Conservation (phyloP, 2,113 vertebrate species). For the Brachirus orientalis region DNA sequence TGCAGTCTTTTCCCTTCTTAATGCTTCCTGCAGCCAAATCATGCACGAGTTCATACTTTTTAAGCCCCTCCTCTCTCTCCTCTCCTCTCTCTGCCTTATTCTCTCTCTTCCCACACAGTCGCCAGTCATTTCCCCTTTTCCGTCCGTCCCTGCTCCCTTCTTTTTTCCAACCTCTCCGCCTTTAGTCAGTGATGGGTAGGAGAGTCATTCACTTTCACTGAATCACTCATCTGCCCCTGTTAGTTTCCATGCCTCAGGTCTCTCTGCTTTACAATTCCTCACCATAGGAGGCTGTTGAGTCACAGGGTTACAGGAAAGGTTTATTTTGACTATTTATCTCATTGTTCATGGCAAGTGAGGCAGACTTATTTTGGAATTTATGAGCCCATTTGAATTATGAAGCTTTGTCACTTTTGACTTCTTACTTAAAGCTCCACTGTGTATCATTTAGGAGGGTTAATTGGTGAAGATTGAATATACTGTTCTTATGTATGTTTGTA, state of each 20-base stretch:
- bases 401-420: too few species aligned
- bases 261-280: slow-evolving; percentile 22
- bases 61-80: slow-evolving; percentile 82
- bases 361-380: too few species aligned
- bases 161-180: slow-evolving; percentile 24
- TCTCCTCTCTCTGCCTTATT: slow-evolving; percentile 39
- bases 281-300: slow-evolving; percentile 54
- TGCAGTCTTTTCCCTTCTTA: slow-evolving; percentile 77
- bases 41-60: slow-evolving; percentile 88
- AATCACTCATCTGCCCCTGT: slow-evolving; percentile 50
- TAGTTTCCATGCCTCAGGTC: slow-evolving; percentile 62
- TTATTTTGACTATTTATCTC: slow-evolving; percentile 1
- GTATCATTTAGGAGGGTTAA: too few species aligned
- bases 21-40: slow-evolving; percentile 86
- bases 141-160: slow-evolving; percentile 53
- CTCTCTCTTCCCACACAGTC: slow-evolving; percentile 70
- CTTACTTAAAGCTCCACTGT: too few species aligned
- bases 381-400: too few species aligned
- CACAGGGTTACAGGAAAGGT: slow-evolving; percentile 42
- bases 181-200: slow-evolving; percentile 56
- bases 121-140: slow-evolving; percentile 65
- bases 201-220: slow-evolving; percentile 67
- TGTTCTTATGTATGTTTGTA: too few species aligned
- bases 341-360: too few species aligned
- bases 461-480: too few species aligned